Conservation (phyloP, 2,888 invertebrate genomes). For the Agriopis aurantiaria region DNA sequence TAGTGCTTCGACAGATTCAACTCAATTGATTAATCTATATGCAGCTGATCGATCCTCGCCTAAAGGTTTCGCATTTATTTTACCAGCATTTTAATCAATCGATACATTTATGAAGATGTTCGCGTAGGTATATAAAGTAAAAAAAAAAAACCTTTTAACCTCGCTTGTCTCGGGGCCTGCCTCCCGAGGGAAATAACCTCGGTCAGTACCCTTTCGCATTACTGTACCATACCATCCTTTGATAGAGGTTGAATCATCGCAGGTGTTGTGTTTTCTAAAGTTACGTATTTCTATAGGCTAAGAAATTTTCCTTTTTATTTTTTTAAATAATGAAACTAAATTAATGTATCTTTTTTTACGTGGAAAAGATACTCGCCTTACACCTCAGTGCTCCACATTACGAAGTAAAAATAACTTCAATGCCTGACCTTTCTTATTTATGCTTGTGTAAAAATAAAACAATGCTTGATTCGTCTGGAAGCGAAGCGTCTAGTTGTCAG, state of each 20-base stretch:
- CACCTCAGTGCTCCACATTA: constrained; percentile 6
- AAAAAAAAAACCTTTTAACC: constrained; percentile 31
- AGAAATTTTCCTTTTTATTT: not conserved
- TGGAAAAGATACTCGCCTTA: not conserved
- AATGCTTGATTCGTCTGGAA: constrained; percentile 24
- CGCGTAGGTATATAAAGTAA: not conserved
- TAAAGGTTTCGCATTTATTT: not conserved
- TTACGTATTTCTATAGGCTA: constrained; percentile 5
- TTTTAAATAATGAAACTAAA: not conserved
- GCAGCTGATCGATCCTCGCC: constrained; percentile 6
- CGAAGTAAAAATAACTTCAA: constrained; percentile 16
- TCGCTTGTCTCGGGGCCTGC: constrained; percentile 34
- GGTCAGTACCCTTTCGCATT: constrained; percentile 62
- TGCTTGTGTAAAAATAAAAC: constrained; percentile 25
- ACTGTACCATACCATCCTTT: constrained; percentile 57
- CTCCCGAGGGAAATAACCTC: constrained; percentile 70
- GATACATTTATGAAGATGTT: not conserved
- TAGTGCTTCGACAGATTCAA: constrained; percentile 62
- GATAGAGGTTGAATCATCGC: constrained; percentile 50
- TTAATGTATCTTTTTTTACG: too few species aligned
- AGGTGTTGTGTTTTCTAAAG: constrained; percentile 36
- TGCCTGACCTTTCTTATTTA: constrained; percentile 24
- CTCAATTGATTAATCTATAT: constrained; percentile 45
- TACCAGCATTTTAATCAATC: not conserved
- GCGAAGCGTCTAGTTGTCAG: constrained; percentile 30